Conservation (phyloP, 2,888 invertebrate genomes). For the Andrena trimmerana region DNA sequence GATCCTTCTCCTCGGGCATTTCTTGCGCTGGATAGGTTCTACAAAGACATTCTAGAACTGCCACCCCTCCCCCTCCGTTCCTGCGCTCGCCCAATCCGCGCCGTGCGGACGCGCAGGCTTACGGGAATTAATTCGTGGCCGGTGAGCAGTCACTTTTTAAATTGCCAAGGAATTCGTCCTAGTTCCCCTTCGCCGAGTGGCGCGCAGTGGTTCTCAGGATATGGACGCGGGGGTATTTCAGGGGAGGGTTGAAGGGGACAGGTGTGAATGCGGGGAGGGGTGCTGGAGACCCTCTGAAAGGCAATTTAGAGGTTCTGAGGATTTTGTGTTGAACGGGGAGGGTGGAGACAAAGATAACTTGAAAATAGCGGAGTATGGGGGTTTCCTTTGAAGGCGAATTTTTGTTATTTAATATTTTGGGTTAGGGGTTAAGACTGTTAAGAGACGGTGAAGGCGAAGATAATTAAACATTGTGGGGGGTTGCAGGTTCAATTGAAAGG, state of each 20-base stretch:
- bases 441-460: too few relatives aligned
- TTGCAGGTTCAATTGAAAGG: too few relatives aligned
- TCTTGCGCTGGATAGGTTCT: slow-evolving; percentile 59
- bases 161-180: slow-evolving; percentile 20
- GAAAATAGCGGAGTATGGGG: too few relatives aligned
- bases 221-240: neutral
- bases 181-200: neutral
- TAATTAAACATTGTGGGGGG: too few relatives aligned
- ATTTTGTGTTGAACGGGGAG: too few relatives aligned
- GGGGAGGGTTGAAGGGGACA: too few relatives aligned
- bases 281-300: neutral
- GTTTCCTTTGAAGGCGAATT: too few relatives aligned
- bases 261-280: neutral
- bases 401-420: too few relatives aligned
- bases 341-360: too few relatives aligned
- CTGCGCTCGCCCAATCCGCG: too few relatives aligned
- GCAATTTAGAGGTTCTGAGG: too few relatives aligned
- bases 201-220: neutral
- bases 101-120: neutral
- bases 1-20: slow-evolving; percentile 64
- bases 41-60: slow-evolving; percentile 27
- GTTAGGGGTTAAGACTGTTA: too few relatives aligned
- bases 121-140: slow-evolving; percentile 28
- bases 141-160: slow-evolving; percentile 4
- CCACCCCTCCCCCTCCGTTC: neutral